Percentiles rank a stretch among this genome's conserved stretches.
Conservation (phyloP, 2,888 invertebrate species). For the Pinctada fucata region DNA sequence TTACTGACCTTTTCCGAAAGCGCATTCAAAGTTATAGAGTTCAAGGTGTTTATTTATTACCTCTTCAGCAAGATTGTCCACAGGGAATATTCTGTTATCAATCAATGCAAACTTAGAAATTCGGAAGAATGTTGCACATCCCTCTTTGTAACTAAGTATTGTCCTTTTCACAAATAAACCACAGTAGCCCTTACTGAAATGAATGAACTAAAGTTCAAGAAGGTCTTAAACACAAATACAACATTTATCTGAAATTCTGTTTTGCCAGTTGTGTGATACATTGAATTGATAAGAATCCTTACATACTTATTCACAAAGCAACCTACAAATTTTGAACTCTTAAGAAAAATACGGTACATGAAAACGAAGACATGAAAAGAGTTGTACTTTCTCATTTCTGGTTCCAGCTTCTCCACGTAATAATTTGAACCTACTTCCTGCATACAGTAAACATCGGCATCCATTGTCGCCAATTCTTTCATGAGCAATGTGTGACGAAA, state of each 20-base stretch:
- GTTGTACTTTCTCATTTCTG: conserved; percentile 10
- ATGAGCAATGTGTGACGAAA: conserved; percentile 28
- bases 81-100: neutral
- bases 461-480: conserved; percentile 24
- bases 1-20: too few relatives aligned
- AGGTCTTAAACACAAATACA: too few relatives aligned
- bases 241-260: too few relatives aligned
- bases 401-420: neutral
- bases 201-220: neutral
- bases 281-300: too few relatives aligned
- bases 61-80: conserved; percentile 8
- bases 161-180: conserved; percentile 13
- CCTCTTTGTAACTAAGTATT: conserved; percentile 7
- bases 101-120: conserved; percentile 14
- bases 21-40: too few relatives aligned
- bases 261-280: too few relatives aligned
- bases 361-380: too few relatives aligned
- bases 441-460: conserved; percentile 35
- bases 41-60: neutral
- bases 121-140: conserved; percentile 21
- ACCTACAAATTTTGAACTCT: too few relatives aligned
- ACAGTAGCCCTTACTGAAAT: conserved; percentile 14
- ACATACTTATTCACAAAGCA: too few relatives aligned
- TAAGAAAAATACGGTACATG: too few relatives aligned
- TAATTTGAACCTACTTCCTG: conserved; percentile 31